Evolutionary conservation across 2,113 vertebrate species (phyloP).

Genomic region (Petrocephalus zakoni): DNA sequence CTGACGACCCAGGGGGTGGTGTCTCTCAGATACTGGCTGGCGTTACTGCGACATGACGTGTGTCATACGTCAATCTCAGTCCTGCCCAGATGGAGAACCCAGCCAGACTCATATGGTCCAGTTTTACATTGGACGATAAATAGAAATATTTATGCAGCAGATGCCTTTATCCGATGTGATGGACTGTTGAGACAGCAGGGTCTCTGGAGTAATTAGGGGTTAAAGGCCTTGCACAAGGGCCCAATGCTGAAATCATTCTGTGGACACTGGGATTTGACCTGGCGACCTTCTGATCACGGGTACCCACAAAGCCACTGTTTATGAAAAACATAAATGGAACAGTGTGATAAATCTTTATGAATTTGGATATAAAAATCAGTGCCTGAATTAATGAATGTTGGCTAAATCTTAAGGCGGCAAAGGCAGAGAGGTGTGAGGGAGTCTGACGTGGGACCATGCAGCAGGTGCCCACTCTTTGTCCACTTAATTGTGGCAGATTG

Average conservation of each 20-base stretch:
- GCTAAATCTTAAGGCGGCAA: neutral
- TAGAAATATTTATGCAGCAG: neutral
- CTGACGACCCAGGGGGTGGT: too few relatives aligned
- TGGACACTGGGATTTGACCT: neutral
- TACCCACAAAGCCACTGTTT: neutral
- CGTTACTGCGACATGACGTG: neutral
- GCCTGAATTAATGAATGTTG: neutral
- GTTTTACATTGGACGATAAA: neutral
- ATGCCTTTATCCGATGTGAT: neutral
- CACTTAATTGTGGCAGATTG: neutral
- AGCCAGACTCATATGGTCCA: neutral
- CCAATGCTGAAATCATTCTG: neutral
- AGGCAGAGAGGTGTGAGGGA: neutral
- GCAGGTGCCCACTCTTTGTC: neutral
- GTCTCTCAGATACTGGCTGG: neutral
- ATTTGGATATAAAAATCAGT: neutral
- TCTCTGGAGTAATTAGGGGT: neutral
- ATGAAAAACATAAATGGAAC: neutral
- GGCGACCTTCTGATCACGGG: neutral
- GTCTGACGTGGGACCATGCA: neutral
- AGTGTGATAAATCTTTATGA: neutral
- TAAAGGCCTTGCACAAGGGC: neutral
- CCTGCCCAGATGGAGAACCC: neutral
- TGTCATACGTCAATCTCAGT: neutral
- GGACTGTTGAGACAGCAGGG: neutral